Base-by-base conservation (phyloP, 2,797 vertebrate species). In the Poecilia picta region DNA sequence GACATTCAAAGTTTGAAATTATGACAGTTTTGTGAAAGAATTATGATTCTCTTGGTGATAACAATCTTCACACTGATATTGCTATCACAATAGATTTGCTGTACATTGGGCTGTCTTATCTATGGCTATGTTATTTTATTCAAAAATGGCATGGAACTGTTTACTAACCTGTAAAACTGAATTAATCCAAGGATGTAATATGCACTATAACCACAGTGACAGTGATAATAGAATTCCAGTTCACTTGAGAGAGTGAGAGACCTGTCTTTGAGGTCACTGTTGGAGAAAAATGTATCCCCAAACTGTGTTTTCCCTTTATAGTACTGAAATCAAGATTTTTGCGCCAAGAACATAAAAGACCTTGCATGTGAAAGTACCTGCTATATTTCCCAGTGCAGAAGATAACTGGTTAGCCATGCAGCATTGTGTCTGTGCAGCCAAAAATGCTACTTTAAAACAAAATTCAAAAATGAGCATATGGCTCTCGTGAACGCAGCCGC, bases 381-480 rank as follows among this genome's bases (percentile, higher is more conserved):
- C 41, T 72, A 46, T 8, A 28, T 46, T 28, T 71, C 13, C 13
- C 79, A 68, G 23, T 43, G 18, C 33, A 73, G 59, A 62, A 53
- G 13, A 81, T 49, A 10, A 66, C 33, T 49, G 47, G 73, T 16
- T 47, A 53, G 39, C 59, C 73, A 62, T 73, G 59, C 31, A 53
- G 51, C 71, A 73, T 45, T 36, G 11, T 47, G 75, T 64, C 20
- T 81, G n/a, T 41, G 57, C 47, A 46, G 13, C 59, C 55, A 68
- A 41, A 79, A 39, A 47, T n/a, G 31, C 64, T 75, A 75, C 80
- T 70, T 75, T 85, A 68, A 77, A 64, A 82, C 20, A 57, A 72
- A 84, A 77, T 57, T 77, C 8, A 49, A 51, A 84, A 76, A 84
- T 82, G 66, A 81, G 72, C 74, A 72, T 83, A 59, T 8, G 0